phyloP scores from a whole-genome alignment of 2,797 vertebrate species.

The Danio kyathit region DNA sequence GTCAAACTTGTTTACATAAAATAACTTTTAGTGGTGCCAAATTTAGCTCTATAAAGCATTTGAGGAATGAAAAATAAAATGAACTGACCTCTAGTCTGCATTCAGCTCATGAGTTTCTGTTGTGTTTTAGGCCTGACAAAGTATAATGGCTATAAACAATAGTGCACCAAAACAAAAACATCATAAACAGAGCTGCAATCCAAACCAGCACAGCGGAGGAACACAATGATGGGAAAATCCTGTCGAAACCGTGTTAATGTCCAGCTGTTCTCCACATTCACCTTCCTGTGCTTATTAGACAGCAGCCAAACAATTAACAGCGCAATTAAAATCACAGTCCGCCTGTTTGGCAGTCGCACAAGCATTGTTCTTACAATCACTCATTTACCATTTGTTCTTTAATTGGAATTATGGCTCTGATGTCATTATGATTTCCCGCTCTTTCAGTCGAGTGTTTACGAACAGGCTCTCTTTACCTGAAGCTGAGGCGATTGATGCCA shows the following conservation, averaged over 20 bases:
- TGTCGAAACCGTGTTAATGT: constrained; percentile 40
- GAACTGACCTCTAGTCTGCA: neutral
- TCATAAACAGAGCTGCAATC: neutral
- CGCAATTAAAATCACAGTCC: constrained; percentile 8
- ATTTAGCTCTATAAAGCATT: neutral
- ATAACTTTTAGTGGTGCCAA: neutral
- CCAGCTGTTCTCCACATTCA: constrained; percentile 32
- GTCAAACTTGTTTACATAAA: neutral
- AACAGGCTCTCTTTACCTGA: neutral
- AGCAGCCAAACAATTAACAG: constrained; percentile 44
- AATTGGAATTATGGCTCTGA: constrained; percentile 18
- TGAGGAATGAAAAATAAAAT: neutral
- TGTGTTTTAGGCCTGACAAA: constrained; percentile 6
- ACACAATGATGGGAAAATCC: constrained; percentile 69
- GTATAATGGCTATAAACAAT: constrained; percentile 29
- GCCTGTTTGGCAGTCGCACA: constrained; percentile 3
- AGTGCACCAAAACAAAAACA: constrained; percentile 22
- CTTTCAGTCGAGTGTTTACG: neutral
- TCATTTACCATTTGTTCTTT: neutral
- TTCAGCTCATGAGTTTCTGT: constrained; percentile 4
- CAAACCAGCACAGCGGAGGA: constrained; percentile 22
- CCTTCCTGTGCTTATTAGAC: constrained; percentile 62
- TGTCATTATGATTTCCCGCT: constrained; percentile 29
- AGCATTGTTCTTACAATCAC: constrained; percentile 44
- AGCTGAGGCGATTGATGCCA: neutral